Evolutionary conservation across 2,113 vertebrate species (phyloP).

Genomic region (Arizona elegans): DNA sequence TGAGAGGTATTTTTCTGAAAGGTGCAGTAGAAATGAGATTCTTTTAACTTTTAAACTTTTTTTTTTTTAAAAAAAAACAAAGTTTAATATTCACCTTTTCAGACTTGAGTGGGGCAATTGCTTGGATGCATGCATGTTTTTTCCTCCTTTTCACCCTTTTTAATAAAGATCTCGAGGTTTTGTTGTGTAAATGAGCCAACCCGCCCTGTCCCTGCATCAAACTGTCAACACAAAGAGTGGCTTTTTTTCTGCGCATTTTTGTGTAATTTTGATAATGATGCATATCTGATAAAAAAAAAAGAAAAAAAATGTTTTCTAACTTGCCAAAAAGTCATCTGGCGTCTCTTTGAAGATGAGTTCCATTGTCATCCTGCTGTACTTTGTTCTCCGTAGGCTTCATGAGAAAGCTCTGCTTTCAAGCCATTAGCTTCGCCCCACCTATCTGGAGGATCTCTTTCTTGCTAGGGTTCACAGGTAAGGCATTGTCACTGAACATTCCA

Average conservation of each 20-base stretch:
- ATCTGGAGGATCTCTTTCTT: not conserved
- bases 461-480: not conserved
- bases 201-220: slow-evolving; percentile 47
- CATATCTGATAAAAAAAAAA: slow-evolving; percentile 46
- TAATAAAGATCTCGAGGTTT: slow-evolving; percentile 18
- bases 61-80: not conserved
- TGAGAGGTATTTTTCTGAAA: not conserved
- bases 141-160: not conserved
- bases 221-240: slow-evolving; percentile 31
- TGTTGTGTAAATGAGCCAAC: slow-evolving; percentile 60
- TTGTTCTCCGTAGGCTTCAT: not conserved
- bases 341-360: slow-evolving; percentile 38
- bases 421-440: slow-evolving; percentile 23
- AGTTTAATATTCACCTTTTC: slow-evolving; percentile 35
- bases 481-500: not conserved
- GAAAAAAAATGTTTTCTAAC: slow-evolving; percentile 50
- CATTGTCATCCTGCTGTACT: not conserved
- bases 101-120: slow-evolving; percentile 3
- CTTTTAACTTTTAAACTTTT: not conserved
- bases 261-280: slow-evolving; percentile 55
- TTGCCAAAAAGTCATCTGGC: slow-evolving; percentile 13
- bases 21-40: slow-evolving; percentile 2
- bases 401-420: slow-evolving; percentile 13
- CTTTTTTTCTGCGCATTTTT: slow-evolving; percentile 30
- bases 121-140: slow-evolving; percentile 9